A percentile compares a stretch with the other conserved stretches of the same genome.
These are phyloP conservation scores for Rhagologus leucostigma DNA, from an alignment of 2,113 vertebrate species.

Conservation along the genomic window DNA sequence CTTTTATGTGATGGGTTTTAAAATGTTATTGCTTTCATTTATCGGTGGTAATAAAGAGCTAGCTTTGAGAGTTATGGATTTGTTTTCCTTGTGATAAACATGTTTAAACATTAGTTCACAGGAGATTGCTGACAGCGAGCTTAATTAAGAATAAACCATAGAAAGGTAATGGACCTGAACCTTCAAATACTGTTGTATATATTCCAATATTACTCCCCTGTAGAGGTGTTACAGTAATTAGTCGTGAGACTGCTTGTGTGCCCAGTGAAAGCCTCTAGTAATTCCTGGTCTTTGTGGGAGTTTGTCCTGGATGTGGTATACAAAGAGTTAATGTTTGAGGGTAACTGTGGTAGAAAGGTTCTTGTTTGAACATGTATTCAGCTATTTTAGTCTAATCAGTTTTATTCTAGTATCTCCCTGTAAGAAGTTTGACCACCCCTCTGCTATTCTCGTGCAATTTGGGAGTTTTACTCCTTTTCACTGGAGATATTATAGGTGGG, in stretches of 20 bases:
- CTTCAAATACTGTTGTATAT: not conserved
- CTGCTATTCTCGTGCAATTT: not conserved
- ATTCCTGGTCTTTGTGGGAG: accelerated
- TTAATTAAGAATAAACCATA: not conserved
- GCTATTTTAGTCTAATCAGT: not conserved
- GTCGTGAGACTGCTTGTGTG: not conserved
- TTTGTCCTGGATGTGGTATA: not conserved
- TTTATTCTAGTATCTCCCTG: not conserved
- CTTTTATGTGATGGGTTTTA: not conserved
- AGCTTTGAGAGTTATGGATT: not conserved
- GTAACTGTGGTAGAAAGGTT: not conserved
- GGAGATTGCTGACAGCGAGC: accelerated
- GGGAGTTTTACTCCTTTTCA: not conserved
- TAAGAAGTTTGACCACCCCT: not conserved
- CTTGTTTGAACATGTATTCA: not conserved
- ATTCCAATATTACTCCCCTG: not conserved
- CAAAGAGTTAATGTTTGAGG: not conserved
- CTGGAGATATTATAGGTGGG: not conserved
- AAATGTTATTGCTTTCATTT: not conserved
- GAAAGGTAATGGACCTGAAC: not conserved
- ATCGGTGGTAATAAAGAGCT: not conserved
- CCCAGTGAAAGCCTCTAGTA: not conserved
- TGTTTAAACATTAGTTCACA: not conserved
- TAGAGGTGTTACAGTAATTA: not conserved
- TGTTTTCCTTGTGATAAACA: not conserved